These are phyloP conservation scores for Petaurus breviceps DNA, from an alignment of 2,113 vertebrate genomes.

Conservation along the genomic window DNA sequence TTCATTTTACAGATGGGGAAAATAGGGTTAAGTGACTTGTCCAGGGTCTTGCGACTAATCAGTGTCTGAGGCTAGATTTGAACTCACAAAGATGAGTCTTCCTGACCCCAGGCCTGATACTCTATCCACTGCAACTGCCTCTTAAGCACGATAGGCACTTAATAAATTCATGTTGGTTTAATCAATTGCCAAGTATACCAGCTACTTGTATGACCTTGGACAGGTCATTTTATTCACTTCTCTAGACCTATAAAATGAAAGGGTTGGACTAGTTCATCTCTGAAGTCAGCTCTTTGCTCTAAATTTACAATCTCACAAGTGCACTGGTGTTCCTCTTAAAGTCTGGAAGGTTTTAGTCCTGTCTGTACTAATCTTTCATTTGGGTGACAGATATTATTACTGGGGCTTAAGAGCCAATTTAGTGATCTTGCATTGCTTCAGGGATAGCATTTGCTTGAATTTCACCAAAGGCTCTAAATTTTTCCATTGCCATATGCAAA, in stretches of 20 bases:
- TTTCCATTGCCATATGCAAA: conserved; percentile 55
- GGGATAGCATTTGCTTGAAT: neutral
- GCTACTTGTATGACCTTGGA: neutral
- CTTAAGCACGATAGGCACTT: neutral
- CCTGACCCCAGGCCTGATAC: neutral
- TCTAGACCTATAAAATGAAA: neutral
- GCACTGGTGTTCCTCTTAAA: neutral
- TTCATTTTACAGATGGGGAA: neutral
- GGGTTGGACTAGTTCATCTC: neutral
- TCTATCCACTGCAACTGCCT: neutral
- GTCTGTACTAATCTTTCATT: neutral
- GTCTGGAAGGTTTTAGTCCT: neutral
- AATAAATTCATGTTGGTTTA: neutral
- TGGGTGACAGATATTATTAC: neutral
- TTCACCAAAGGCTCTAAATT: conserved; percentile 33
- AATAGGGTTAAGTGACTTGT: neutral
- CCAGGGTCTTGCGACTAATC: neutral
- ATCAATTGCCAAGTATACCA: neutral
- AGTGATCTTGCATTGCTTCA: neutral
- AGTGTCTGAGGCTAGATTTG: neutral
- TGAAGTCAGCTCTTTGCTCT: neutral
- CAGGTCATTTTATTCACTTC: neutral
- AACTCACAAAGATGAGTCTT: neutral
- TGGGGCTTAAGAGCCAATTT: neutral
- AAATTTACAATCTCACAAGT: neutral